Evolutionary conservation across 2,797 vertebrate species (phyloP), one percentile per base, ranked within the genome.

Genomic region (Semaprochilodus insignis): DNA sequence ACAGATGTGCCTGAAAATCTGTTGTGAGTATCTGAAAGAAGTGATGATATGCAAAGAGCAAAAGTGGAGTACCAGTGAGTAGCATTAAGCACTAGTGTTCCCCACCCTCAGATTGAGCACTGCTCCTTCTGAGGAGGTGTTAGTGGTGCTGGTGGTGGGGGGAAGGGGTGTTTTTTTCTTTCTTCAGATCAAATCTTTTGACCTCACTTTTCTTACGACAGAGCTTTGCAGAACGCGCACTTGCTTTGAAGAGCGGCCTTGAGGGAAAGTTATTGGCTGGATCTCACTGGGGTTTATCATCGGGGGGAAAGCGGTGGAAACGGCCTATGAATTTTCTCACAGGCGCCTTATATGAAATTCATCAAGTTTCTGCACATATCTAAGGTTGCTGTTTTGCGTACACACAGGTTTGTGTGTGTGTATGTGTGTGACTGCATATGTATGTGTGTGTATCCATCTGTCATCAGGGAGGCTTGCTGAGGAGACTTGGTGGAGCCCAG

Each of bases 401-500:
- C 27, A 78, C 80, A 81, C 27, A 79, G 76, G 67, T 79, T 62
- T 65, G 72, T 81, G 86, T 70, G 62, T 63, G 62, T 65, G 62
- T 17, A 15, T 65, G 75, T 81, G 87, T 66, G 86, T 72, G 83
- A 48, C 74, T 79, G 84, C 82, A 83, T 74, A 85, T 70, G 81
- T 14, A 48, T 81, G 82, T 75, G 74, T 88, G 86, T 88, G 85
- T 88, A 87, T 91, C 85, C 88, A 91, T 93, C 90, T 85, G 86
- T 94, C 93, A 85, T 36, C 93, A 92, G 85, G 17, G 80, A 85
- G 60, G 89, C 86, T 90, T 93, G 94, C 91, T 93, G 92, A 94
- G 93, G 94, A 96, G 95, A 95, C 95, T 93, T 60, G 0, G 85
- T 84, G 93, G 95, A 95, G 95, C 94, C 95, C 94, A 94, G 92